Conservation (phyloP, 2,797 vertebrate genomes). For the Pantherophis vulpinus region DNA sequence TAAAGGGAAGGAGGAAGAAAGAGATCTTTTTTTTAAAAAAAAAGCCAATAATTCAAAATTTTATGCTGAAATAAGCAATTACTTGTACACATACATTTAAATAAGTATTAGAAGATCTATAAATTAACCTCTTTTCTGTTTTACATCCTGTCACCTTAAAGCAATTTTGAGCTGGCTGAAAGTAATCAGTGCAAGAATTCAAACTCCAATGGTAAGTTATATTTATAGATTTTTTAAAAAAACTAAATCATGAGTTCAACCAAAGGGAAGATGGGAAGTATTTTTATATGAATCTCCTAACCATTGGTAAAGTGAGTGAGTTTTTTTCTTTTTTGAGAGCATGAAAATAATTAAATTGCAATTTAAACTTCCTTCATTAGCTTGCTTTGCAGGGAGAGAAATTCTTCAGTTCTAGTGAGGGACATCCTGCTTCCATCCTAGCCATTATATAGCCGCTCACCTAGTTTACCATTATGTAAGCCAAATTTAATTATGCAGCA, state of each 20-base stretch:
- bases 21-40: background rate
- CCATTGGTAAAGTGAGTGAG: background rate
- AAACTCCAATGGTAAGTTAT: conserved; percentile 59
- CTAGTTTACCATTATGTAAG: background rate
- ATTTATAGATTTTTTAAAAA: background rate
- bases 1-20: background rate
- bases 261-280: background rate
- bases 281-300: background rate
- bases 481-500: background rate
- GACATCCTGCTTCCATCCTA: background rate
- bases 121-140: background rate
- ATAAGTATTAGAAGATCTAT: background rate
- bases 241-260: background rate
- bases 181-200: conserved; percentile 21
- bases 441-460: background rate
- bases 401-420: background rate
- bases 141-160: conserved; percentile 35
- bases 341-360: background rate
- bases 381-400: background rate
- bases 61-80: background rate
- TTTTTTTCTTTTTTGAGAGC: background rate
- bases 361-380: background rate
- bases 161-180: conserved; percentile 53
- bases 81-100: background rate
- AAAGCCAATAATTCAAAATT: background rate